Evolutionary conservation across 2,113 vertebrate species (phyloP), one percentile per base, ranked within the genome.

Genomic region (Salminus brasiliensis): DNA sequence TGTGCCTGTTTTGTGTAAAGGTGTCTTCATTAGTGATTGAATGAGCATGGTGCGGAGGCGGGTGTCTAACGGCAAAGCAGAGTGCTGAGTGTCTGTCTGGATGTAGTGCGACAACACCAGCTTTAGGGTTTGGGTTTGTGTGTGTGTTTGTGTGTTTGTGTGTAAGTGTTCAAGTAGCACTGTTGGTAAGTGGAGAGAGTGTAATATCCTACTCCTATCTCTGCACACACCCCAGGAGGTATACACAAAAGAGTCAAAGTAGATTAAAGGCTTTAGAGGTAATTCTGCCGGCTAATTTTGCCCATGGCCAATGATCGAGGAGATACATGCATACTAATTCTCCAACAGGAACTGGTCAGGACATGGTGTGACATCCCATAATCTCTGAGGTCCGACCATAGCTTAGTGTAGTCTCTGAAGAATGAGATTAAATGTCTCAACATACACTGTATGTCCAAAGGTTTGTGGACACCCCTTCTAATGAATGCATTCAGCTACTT

Each of bases 221-320:
- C 81, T 18, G 70, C 36, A 57, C 68, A 30, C 25, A 39, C 36
- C 9, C 32, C 55, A 72, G 30, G n/a, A 36, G 27, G 60, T 85
- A 63, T 57, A 82, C 82, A 84, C 65, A 90, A 87, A 85, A 81
- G 60, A 72, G 65, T 36, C 68, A 34, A 74, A 83, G 55, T 25
- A 81, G 83, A 86, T 84, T 84, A 84, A 85, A 81, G 79, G 76
- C 63, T 62, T 87, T 81, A 67, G 43, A 81, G 74, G 72, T 62
- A 63, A 79, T 72, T 85, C 82, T 43, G 80, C 34, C 45, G 10
- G 63, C 57, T 81, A 85, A 85, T 84, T 89, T 67, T 53, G n/a
- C 49, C 74, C 74, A 60, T 47, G 66, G 59, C n/a, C 34, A 43
- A 39, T 30, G 15, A 23, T 49, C 49, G 39, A 75, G 2, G 2